Evolutionary conservation across 2,113 vertebrate genomes (phyloP).

Genomic region (Alouatta palliata): DNA sequence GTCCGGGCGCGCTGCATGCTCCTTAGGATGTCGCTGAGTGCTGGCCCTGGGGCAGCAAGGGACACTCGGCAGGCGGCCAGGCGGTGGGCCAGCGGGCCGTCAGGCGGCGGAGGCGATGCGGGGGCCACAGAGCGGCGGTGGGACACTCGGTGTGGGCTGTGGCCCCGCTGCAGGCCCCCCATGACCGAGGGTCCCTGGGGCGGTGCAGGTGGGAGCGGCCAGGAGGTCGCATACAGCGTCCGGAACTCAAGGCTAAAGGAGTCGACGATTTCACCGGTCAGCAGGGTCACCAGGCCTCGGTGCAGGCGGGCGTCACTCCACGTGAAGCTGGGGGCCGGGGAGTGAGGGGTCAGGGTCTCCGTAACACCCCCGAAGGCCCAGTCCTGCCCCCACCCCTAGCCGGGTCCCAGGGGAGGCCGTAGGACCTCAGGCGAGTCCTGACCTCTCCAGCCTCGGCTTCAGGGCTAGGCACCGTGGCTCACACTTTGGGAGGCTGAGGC

Average conservation of each 20-base stretch:
- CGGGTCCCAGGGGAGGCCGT: background rate
- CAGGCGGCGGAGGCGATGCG: fast-evolving
- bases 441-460: background rate
- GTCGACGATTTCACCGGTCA: slow-evolving; percentile 74
- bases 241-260: slow-evolving; percentile 80
- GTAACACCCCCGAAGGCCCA: fast-evolving
- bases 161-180: background rate
- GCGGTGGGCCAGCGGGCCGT: background rate
- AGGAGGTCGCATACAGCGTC: slow-evolving; percentile 72
- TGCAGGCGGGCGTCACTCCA: slow-evolving; percentile 79
- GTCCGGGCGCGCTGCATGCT: background rate
- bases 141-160: slow-evolving; percentile 57
- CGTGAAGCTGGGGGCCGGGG: slow-evolving; percentile 67
- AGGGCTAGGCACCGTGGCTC: background rate
- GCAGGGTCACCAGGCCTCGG: slow-evolving; percentile 75
- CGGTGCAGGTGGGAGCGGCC: background rate
- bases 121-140: slow-evolving; percentile 65
- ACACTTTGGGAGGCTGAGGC: background rate
- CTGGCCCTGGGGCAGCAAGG: fast-evolving
- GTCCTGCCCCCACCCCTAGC: too few species aligned
- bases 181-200: background rate
- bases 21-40: slow-evolving; percentile 71
- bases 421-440: background rate
- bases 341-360: background rate
- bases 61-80: slow-evolving; percentile 22